These are phyloP conservation scores for Caretta caretta DNA, from an alignment of 2,113 vertebrate genomes.

Conservation along the genomic window DNA sequence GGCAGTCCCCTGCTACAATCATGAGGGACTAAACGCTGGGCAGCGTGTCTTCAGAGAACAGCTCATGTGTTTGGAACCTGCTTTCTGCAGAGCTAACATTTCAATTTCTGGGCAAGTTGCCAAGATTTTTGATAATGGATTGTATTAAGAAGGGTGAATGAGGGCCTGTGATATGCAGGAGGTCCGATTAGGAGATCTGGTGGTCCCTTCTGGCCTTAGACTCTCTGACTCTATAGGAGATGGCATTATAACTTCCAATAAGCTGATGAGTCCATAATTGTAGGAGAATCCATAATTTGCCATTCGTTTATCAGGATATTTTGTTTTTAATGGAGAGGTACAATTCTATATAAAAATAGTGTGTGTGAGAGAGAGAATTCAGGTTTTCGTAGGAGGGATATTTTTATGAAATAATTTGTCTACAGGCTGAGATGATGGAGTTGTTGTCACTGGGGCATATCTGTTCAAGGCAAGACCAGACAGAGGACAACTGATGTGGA, in stretches of 20 bases:
- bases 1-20: background rate
- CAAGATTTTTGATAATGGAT: background rate
- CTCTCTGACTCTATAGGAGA: background rate
- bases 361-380: background rate
- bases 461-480: background rate
- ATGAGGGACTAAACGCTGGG: background rate
- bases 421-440: background rate
- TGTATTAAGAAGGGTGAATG: background rate
- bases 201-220: background rate
- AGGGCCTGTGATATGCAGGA: background rate
- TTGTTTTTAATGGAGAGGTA: constrained; percentile 16
- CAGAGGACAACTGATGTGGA: background rate
- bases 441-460: background rate
- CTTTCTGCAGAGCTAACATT: background rate
- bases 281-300: constrained; percentile 21
- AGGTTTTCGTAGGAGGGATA: background rate
- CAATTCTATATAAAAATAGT: background rate
- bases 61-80: background rate
- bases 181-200: background rate
- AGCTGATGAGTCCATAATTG: constrained; percentile 13
- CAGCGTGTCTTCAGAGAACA: background rate
- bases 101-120: background rate
- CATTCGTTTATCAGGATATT: constrained; percentile 50
- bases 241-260: constrained; percentile 53
- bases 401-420: background rate